phyloP scores from a whole-genome alignment of 1,140 invertebrate genomes.

The Acyrthosiphon pisum region DNA sequence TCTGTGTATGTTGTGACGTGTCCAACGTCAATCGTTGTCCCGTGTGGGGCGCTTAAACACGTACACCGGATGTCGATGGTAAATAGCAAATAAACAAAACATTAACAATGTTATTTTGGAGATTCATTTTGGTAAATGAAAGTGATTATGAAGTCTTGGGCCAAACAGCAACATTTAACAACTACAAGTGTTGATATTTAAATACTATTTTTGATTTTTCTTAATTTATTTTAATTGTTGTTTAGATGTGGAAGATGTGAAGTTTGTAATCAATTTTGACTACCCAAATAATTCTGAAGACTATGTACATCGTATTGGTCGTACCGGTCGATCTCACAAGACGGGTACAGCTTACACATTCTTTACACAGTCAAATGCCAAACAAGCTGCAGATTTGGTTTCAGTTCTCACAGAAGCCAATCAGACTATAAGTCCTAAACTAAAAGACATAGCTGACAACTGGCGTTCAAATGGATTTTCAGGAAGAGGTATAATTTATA shows the following conservation, averaged over 20 bases:
- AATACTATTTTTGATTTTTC: background rate
- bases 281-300: constrained; percentile 98
- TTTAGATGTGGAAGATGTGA: constrained; percentile 91
- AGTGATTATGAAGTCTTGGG: constrained; percentile 35
- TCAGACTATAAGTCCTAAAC: constrained; percentile 76
- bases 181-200: constrained; percentile 43
- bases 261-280: constrained; percentile 99
- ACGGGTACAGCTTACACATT: constrained; percentile 97
- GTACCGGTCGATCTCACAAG: constrained; percentile 86
- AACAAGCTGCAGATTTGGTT: constrained; percentile 89
- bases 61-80: constrained; percentile 54
- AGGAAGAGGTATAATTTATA: constrained; percentile 40
- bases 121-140: constrained; percentile 46
- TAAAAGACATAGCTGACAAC: constrained; percentile 57
- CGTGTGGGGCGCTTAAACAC: constrained; percentile 41
- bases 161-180: constrained; percentile 23
- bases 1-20: constrained; percentile 54
- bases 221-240: constrained; percentile 33
- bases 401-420: constrained; percentile 90
- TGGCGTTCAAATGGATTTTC: constrained; percentile 52
- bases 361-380: constrained; percentile 89
- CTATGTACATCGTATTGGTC: constrained; percentile 98
- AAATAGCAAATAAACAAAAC: constrained; percentile 58
- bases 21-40: constrained; percentile 56
- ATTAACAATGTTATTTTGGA: constrained; percentile 57